Conservation (phyloP, 2,113 vertebrate genomes). For the Elgaria multicarinata region DNA sequence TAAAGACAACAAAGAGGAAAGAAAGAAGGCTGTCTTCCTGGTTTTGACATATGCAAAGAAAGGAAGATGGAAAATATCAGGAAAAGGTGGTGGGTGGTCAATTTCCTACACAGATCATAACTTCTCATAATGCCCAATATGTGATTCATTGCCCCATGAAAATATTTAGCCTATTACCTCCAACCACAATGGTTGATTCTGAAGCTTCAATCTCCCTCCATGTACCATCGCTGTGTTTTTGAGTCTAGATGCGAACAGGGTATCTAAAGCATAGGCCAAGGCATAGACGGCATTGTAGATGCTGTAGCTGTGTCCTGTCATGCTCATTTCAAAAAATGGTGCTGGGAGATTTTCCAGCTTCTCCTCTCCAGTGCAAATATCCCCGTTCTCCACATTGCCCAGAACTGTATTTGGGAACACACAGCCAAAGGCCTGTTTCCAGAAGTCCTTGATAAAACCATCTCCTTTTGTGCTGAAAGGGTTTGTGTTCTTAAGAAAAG, state of each 20-base stretch:
- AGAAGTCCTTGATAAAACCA: not conserved
- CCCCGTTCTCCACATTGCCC: no score
- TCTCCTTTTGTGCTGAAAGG: not conserved
- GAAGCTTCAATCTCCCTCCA: not conserved
- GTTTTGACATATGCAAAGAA: no score
- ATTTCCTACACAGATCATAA: no score
- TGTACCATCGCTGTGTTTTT: not conserved
- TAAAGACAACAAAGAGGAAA: no score
- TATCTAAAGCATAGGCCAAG: not conserved
- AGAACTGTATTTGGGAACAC: not conserved
- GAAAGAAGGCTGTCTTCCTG: no score
- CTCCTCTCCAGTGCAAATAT: not conserved
- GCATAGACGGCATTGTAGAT: not conserved
- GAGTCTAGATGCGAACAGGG: not conserved
- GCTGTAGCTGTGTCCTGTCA: not conserved
- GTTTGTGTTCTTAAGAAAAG: not conserved
- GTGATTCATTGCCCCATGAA: no score
- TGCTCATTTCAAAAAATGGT: not conserved
- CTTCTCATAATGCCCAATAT: no score
- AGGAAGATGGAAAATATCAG: no score
- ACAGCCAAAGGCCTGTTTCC: not conserved
- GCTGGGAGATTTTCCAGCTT: not conserved
- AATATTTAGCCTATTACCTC: no score
- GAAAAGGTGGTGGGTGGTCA: no score
- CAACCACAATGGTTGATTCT: not conserved